A percentile compares a stretch with the other conserved stretches of the same genome.
Conservation (phyloP, 2,888 invertebrate species). For the Hirtodrosophila alboralis region DNA sequence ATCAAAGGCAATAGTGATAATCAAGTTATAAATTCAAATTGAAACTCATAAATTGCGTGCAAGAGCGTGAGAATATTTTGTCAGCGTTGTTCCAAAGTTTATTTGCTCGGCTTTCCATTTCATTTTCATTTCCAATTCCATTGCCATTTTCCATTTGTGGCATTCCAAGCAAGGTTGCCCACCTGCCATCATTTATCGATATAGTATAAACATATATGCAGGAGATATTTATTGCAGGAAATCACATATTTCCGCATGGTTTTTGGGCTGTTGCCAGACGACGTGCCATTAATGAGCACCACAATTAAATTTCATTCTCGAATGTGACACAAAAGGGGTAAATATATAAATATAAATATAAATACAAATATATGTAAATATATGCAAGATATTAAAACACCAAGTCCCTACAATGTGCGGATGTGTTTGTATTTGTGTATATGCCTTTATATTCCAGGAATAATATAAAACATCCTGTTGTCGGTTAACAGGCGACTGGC, state of each 20-base stretch:
- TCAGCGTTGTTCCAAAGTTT: conserved; percentile 3
- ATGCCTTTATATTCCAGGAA: conserved; percentile 60
- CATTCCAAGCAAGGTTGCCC: neutral
- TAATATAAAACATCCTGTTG: conserved; percentile 76
- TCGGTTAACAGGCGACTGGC: conserved; percentile 46
- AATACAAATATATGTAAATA: conserved; percentile 52
- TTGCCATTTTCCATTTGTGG: conserved; percentile 2
- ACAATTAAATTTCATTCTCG: conserved; percentile 69
- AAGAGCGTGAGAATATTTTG: conserved; percentile 18
- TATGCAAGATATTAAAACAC: conserved; percentile 61
- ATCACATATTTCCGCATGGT: conserved; percentile 70
- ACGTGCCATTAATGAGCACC: conserved; percentile 66
- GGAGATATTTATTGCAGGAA: conserved; percentile 69
- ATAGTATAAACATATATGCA: conserved; percentile 8
- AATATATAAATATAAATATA: conserved; percentile 7
- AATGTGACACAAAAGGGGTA: conserved; percentile 59
- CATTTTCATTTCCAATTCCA: neutral
- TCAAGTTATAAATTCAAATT: conserved; percentile 69
- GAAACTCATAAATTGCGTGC: conserved; percentile 57
- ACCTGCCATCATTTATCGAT: conserved; percentile 24
- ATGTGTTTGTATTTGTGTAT: conserved; percentile 24
- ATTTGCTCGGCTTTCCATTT: conserved; percentile 4
- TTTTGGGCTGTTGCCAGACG: conserved; percentile 34
- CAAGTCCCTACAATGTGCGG: conserved; percentile 38
- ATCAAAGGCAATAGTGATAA: conserved; percentile 62